Evolutionary conservation across 2,888 invertebrate species (phyloP), one percentile per base, ranked within the genome.

Genomic region (Melanargia galathea): DNA sequence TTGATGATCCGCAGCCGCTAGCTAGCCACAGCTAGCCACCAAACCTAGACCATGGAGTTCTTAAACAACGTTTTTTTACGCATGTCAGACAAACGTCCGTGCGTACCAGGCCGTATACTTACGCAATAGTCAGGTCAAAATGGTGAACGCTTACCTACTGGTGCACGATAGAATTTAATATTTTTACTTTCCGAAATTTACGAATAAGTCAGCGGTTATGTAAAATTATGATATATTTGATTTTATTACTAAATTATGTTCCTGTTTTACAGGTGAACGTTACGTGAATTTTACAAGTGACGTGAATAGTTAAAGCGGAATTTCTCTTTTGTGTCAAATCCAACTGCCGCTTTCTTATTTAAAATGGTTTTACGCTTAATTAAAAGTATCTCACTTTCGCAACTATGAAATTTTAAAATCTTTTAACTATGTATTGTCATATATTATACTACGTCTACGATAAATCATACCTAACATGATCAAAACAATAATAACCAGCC

Each of bases 131-230:
- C 35, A 33, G n/a, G 6, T 35, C 20, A n/a, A n/a, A 35, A 20
- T 54, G 38, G 43, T 45, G 18, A 18, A 30, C 33, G 45, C 33
- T 57, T 46, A n/a, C n/a, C n/a, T n/a, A 20, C 18, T 57, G 56
- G 56, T 56, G 56, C 56, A 45, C 24, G 54, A 24, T 56, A 56
- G 56, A 22, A 18, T 24, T 20, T 30, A 45, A 43, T 16, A 16
- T 43, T 43, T 52, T 35, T 24, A 55, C n/a, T 40, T 30, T 52
- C 20, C 35, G 20, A 22, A 1, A 13, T 54, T 0, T 40, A 38
- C 7, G 13, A 20, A 7, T 35, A 33, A 52, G 33, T 38, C 20
- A 35, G 6, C 18, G 35, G 22, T 52, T 20, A 20, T 7, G 11
- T 22, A 35, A 22, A 48, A 48, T 4, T 24, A 13, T 22, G 46